These are phyloP conservation scores for Diaperis boleti DNA, from an alignment of 2,888 invertebrate genomes.

Conservation along the genomic window DNA sequence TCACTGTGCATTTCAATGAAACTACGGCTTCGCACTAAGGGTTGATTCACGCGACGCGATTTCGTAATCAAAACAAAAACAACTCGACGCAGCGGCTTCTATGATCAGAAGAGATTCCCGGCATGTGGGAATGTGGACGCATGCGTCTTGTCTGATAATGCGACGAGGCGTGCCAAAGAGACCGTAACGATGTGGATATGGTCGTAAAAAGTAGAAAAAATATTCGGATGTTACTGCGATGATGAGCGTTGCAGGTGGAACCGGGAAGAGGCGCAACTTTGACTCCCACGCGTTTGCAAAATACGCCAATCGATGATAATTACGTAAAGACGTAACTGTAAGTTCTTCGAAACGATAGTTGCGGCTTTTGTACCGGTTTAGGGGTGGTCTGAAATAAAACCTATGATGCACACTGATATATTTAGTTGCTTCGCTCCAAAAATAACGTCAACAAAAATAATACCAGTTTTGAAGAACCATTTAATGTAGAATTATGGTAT, in stretches of 20 bases:
- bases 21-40: too few species aligned
- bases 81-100: slow-evolving; percentile 29
- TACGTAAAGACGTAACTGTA: slow-evolving; percentile 1
- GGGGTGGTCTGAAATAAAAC: too few species aligned
- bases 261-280: background rate
- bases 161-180: slow-evolving; percentile 32
- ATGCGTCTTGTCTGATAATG: slow-evolving; percentile 23
- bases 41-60: slow-evolving; percentile 16
- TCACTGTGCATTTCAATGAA: too few species aligned
- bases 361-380: background rate
- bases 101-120: slow-evolving; percentile 34
- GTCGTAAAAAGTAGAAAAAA: background rate
- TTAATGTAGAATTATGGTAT: too few species aligned
- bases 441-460: too few species aligned
- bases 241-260: background rate
- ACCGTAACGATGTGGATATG: slow-evolving; percentile 28
- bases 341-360: background rate
- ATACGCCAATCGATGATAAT: background rate
- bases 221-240: background rate
- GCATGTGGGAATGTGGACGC: slow-evolving; percentile 37
- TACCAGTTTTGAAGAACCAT: too few species aligned
- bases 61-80: slow-evolving; percentile 34
- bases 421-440: too few species aligned
- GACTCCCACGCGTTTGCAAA: background rate
- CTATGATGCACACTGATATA: too few species aligned